Conservation (phyloP, 2,113 vertebrate genomes). For the Steatornis caripensis region DNA sequence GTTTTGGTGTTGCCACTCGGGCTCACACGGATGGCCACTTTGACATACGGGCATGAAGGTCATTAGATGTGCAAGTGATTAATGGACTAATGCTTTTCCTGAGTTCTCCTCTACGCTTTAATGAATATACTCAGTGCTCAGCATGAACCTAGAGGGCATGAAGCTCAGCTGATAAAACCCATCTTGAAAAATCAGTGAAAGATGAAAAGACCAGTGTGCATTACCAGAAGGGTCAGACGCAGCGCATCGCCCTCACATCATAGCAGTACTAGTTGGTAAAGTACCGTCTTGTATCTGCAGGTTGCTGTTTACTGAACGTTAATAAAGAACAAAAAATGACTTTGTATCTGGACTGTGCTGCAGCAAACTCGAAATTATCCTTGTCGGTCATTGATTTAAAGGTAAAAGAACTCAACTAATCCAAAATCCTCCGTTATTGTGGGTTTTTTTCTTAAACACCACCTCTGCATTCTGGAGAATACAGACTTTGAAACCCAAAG, state of each 20-base stretch:
- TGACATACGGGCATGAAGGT: not conserved
- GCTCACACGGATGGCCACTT: not conserved
- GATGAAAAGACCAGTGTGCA: not conserved
- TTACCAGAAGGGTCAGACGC: not conserved
- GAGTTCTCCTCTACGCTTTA: not conserved
- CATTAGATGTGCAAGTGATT: not conserved
- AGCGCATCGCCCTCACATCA: not conserved
- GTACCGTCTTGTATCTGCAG: not conserved
- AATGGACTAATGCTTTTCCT: not conserved
- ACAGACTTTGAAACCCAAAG: not conserved
- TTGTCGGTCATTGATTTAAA: not conserved
- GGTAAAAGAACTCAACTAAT: not conserved
- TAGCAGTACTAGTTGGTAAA: fast-evolving
- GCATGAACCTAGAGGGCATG: not conserved
- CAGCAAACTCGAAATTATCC: not conserved
- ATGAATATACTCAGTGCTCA: not conserved
- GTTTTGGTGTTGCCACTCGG: not conserved
- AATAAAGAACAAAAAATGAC: not conserved
- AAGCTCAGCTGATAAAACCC: not conserved
- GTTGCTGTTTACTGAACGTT: not conserved
- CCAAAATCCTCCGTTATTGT: not conserved
- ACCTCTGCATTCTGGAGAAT: not conserved
- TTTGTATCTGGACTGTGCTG: not conserved
- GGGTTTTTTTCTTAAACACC: not conserved
- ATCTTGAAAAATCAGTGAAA: not conserved